phyloP scores from a whole-genome alignment of 2,797 vertebrate species.

The Sphenopsis melanotis region DNA sequence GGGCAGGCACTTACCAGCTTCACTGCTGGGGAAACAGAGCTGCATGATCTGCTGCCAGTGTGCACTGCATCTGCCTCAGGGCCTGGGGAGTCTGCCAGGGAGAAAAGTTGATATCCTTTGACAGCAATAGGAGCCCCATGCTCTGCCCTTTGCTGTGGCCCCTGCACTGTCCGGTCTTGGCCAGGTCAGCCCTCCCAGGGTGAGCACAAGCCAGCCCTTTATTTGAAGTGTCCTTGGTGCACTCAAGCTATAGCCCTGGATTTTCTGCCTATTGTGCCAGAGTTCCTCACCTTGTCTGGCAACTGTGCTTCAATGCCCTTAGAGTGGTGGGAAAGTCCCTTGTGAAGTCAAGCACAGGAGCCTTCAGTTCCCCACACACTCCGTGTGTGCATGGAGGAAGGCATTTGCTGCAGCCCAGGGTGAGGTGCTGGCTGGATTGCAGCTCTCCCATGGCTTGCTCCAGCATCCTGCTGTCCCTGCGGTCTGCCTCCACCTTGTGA shows the following conservation, averaged over 20 bases:
- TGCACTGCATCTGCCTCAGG: accelerated
- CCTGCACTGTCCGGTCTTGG: neutral
- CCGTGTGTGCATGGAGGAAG: accelerated
- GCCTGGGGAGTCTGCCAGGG: neutral
- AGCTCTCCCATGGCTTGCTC: neutral
- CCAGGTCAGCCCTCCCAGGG: accelerated
- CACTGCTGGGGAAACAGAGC: neutral
- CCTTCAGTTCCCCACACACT: neutral
- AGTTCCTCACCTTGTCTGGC: neutral
- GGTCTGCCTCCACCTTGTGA: neutral
- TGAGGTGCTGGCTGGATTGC: neutral
- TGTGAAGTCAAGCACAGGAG: accelerated
- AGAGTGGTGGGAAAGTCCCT: neutral
- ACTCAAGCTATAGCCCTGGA: neutral
- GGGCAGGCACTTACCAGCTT: neutral
- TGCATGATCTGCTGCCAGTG: accelerated
- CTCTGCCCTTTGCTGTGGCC: neutral
- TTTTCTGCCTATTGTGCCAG: neutral
- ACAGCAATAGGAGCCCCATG: accelerated
- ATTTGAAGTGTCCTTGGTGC: neutral
- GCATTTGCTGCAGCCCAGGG: neutral
- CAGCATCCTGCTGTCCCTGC: accelerated
- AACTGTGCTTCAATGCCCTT: neutral
- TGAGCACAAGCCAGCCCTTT: neutral
- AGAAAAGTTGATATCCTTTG: neutral